Conservation (phyloP, 92 coral and sea anemone genomes). For the Plumapathes pennacea region DNA sequence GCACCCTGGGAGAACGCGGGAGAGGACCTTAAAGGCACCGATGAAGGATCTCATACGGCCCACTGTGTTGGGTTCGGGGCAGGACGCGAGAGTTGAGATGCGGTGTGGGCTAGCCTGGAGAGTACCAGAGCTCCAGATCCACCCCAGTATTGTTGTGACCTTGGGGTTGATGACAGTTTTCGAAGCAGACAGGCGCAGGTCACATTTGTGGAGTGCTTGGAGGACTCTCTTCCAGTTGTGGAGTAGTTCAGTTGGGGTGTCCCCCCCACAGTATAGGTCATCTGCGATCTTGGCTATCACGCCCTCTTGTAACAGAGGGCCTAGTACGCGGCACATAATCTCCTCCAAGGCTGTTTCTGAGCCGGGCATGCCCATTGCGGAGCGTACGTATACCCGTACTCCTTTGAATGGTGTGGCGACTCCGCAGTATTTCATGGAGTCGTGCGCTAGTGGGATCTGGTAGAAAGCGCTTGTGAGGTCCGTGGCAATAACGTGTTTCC, state of each 20-base stretch:
- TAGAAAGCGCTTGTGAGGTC: constrained; percentile 36
- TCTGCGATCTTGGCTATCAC: constrained; percentile 53
- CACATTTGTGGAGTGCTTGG: constrained; percentile 31
- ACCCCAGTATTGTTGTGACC: constrained; percentile 51
- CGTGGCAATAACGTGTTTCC: constrained; percentile 30
- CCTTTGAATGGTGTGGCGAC: constrained; percentile 55
- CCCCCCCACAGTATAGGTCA: constrained; percentile 53
- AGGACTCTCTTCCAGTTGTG: constrained; percentile 44
- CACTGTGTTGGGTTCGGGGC: constrained; percentile 30
- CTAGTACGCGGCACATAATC: constrained; percentile 44
- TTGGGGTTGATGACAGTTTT: constrained; percentile 51
- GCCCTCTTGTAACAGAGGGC: constrained; percentile 46
- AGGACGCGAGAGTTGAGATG: constrained; percentile 30
- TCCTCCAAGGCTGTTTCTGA: constrained; percentile 48
- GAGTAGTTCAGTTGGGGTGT: constrained; percentile 31
- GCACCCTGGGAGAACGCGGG: constrained; percentile 30
- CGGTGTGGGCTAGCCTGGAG: constrained; percentile 52
- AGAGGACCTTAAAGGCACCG: constrained; percentile 35
- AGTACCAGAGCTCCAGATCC: constrained; percentile 51
- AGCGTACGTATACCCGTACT: constrained; percentile 34
- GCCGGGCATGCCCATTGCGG: constrained; percentile 55
- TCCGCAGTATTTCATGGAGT: constrained; percentile 40
- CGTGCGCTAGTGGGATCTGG: constrained; percentile 29
- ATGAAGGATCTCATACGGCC: constrained; percentile 38
- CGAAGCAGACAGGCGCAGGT: constrained; percentile 39